These are phyloP conservation scores for Arbacia lixula DNA, from an alignment of 53 echinoderm and acorn worm species.

Conservation along the genomic window DNA sequence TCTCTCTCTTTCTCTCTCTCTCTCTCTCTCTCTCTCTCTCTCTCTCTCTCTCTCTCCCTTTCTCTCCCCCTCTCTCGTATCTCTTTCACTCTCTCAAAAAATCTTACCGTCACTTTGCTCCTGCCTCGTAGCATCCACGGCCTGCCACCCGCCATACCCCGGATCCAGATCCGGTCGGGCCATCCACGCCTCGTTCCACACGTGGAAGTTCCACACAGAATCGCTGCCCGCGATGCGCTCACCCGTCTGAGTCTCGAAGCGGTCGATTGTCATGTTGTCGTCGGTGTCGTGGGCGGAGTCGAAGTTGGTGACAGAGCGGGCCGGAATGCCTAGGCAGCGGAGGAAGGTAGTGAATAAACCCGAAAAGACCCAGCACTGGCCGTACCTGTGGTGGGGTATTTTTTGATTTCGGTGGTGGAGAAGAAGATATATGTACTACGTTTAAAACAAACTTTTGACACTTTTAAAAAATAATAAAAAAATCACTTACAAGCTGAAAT, in stretches of 20 bases:
- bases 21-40: background rate
- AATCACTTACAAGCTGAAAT: no score
- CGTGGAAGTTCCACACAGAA: constrained; percentile 87
- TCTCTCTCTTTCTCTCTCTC: background rate
- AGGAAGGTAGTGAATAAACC: constrained; percentile 88
- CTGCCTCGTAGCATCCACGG: constrained; percentile 82
- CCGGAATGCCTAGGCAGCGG: constrained; percentile 86
- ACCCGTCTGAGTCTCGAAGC: constrained; percentile 25
- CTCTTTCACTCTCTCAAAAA: background rate
- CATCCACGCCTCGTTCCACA: constrained; percentile 94
- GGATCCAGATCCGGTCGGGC: constrained; percentile 70
- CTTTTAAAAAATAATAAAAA: no score
- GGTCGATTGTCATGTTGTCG: constrained; percentile 77
- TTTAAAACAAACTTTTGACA: no score
- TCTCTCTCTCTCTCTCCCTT: background rate
- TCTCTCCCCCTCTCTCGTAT: background rate
- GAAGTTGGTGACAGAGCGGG: constrained; percentile 88
- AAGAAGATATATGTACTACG: no score
- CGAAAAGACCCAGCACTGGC: constrained; percentile 96
- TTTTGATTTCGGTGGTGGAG: no score
- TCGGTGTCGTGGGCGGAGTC: constrained; percentile 95
- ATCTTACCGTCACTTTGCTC: constrained; percentile 77
- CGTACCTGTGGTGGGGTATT: constrained; percentile 42
- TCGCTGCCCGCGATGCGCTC: background rate
- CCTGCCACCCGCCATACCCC: constrained; percentile 87